phyloP scores from a whole-genome alignment of 2,888 invertebrate genomes.

The Alitta virens region DNA sequence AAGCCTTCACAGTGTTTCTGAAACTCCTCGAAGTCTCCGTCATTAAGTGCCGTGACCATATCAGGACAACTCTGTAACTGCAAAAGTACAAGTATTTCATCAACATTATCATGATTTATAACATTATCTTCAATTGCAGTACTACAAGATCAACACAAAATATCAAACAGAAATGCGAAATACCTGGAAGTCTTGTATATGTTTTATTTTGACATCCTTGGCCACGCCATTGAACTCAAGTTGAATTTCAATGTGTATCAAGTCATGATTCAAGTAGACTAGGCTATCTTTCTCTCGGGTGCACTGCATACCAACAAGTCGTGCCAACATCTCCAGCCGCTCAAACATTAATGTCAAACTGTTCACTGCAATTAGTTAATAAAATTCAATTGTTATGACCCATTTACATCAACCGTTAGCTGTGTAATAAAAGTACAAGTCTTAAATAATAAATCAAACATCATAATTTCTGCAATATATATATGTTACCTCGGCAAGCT shows the following conservation, averaged over 20 bases:
- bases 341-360: conserved; percentile 89
- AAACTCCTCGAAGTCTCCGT: conserved; percentile 88
- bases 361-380: conserved; percentile 64
- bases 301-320: conserved; percentile 51
- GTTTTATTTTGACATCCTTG: conserved; percentile 77
- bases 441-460: too few species aligned
- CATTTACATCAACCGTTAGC: too few species aligned
- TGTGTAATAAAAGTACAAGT: neutral
- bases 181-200: neutral
- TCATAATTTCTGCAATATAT: neutral
- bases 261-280: conserved; percentile 89
- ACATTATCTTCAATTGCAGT: neutral
- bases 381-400: too few species aligned
- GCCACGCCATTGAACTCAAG: conserved; percentile 80
- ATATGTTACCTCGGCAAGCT: conserved; percentile 71
- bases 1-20: conserved; percentile 87
- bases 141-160: neutral
- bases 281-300: conserved; percentile 14
- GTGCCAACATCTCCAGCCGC: conserved; percentile 82
- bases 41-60: too few species aligned
- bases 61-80: too few species aligned
- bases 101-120: too few species aligned
- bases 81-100: too few species aligned
- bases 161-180: neutral
- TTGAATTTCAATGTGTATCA: conserved; percentile 91